These are phyloP conservation scores for Eupithecia centaureata DNA, from an alignment of 2,888 invertebrate genomes.

Conservation along the genomic window DNA sequence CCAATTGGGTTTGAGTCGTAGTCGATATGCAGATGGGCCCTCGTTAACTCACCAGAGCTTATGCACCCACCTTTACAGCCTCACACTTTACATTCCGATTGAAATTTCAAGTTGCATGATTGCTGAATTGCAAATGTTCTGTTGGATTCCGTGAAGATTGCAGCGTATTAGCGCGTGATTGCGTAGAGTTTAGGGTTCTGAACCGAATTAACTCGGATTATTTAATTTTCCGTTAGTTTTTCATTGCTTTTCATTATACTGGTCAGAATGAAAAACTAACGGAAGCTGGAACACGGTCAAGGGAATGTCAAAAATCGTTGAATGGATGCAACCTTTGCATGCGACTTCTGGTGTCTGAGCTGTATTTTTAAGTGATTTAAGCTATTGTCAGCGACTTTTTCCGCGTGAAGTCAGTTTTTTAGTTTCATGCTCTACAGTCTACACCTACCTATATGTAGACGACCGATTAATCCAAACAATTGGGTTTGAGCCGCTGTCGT, in stretches of 20 bases:
- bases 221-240: too few species aligned
- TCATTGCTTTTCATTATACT: too few species aligned
- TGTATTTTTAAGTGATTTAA: not conserved
- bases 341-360: not conserved
- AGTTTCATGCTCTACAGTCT: not conserved
- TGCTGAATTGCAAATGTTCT: slow-evolving; percentile 7
- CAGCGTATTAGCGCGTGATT: too few species aligned
- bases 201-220: too few species aligned
- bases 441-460: not conserved
- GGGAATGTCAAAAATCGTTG: not conserved
- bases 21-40: slow-evolving; percentile 52
- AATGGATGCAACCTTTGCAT: not conserved
- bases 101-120: slow-evolving; percentile 32
- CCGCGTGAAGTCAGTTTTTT: not conserved
- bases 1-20: slow-evolving; percentile 45
- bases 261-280: not conserved
- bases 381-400: not conserved
- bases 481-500: too few species aligned
- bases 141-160: not conserved
- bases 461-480: too few species aligned
- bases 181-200: not conserved
- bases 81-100: slow-evolving; percentile 40
- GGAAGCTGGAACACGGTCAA: not conserved
- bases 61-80: slow-evolving; percentile 41
- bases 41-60: slow-evolving; percentile 46